Evolutionary conservation across 2,888 invertebrate species (phyloP).

Genomic region (Bhutanitis thaidina): DNA sequence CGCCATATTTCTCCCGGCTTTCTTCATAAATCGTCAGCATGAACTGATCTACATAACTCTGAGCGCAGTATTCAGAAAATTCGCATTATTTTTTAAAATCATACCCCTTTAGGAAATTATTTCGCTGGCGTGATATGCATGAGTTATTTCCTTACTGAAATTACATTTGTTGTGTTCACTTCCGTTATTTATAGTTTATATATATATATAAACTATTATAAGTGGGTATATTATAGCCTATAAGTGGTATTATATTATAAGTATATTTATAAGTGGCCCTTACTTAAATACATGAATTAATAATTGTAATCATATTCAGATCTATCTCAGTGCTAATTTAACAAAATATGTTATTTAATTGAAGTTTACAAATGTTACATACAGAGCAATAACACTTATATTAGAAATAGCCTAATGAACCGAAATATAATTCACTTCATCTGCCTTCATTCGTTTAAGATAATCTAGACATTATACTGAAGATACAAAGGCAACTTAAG

Average conservation of each 20-base stretch:
- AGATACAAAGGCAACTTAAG: no score
- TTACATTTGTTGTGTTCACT: background rate
- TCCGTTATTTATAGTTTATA: background rate
- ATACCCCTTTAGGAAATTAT: constrained; percentile 22
- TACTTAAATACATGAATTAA: background rate
- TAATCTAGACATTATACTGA: no score
- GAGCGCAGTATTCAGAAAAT: constrained; percentile 28
- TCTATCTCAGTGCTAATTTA: constrained; percentile 1
- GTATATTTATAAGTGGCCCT: no score
- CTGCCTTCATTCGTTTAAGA: no score
- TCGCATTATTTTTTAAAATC: constrained; percentile 27
- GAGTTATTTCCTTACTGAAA: background rate
- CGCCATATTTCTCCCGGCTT: constrained; percentile 67
- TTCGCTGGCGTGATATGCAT: background rate
- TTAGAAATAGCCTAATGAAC: no score
- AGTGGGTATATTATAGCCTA: no score
- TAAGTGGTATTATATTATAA: no score
- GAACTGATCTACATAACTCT: constrained; percentile 64
- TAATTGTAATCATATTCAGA: background rate
- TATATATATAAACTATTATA: no score
- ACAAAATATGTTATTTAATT: no score
- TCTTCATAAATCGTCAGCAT: constrained; percentile 71
- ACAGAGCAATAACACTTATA: no score
- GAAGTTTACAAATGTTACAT: no score
- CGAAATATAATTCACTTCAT: no score